Evolutionary conservation across 2,888 invertebrate genomes (phyloP), one percentile per base, ranked within the genome.

Genomic region (Apodemia duryi): DNA sequence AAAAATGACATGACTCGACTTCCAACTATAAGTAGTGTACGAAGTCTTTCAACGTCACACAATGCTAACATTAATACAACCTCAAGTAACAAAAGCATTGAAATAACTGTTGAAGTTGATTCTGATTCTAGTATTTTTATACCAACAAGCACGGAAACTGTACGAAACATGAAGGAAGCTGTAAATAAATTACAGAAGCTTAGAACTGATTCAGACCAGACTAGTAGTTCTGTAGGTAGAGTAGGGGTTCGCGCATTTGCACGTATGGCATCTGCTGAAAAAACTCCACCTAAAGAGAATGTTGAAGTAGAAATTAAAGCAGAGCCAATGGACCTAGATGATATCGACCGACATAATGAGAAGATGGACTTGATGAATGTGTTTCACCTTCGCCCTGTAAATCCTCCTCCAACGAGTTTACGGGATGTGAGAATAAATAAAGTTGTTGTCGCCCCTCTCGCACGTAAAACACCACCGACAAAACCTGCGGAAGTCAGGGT

Each of bases 191-290:
- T 84, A 21, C 83, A 86, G 61, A 85, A 77, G 65, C 62, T 83
- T 1, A 75, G 82, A 35, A 79, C 73, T 1, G 80, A 77, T 0
- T 70, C 76, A 0, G 81, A 85, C 35, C 32, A 60, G 3, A 32
- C 60, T 6, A 75, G 71, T 51, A 70, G 83, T 0, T 70, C 78
- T 6, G 80, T 89, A 2, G 91, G 90, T 0, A 75, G 82, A 13
- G 88, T 91, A 0, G 91, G 91, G 0, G 91, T 91, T 0, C 74
- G 88, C 13, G 84, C 91, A 0, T 91, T 91, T 69, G 91, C 91
- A 0, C 79, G 91, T 2, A 89, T 91, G 74, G 80, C 83, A 63
- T 87, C 90, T 63, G 81, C 84, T 0, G 71, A 71, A 6, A 72
- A 71, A 35, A 35, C 13, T 60, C 60, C 60, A 29, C 61, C 57